These are phyloP conservation scores for Jacana jacana DNA, from an alignment of 2,113 vertebrate species.

Conservation along the genomic window DNA sequence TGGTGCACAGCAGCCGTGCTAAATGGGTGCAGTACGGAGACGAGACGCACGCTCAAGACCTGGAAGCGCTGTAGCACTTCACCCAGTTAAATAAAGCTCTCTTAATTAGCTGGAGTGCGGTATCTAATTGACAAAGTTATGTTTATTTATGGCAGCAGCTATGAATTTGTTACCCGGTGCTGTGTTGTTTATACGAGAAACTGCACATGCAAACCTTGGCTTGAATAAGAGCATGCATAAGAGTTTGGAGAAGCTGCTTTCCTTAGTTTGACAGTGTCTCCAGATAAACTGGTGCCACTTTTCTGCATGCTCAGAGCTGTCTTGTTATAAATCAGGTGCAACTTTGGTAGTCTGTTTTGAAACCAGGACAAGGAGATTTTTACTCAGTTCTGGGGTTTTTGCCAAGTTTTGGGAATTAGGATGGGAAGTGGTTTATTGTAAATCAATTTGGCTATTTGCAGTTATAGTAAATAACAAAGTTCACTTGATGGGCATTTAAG, in stretches of 20 bases:
- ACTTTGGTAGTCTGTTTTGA: background rate
- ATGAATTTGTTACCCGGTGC: background rate
- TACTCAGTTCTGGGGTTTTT: background rate
- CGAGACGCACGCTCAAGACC: background rate
- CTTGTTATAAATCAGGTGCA: background rate
- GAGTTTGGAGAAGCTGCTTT: background rate
- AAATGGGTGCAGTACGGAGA: accelerated
- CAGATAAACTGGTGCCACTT: background rate
- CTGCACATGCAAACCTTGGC: background rate
- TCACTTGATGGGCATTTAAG: background rate
- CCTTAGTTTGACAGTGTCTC: background rate
- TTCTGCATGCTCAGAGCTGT: background rate
- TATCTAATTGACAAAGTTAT: background rate
- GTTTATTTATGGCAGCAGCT: background rate
- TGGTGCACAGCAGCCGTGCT: accelerated
- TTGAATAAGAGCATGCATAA: background rate
- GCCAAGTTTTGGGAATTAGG: background rate
- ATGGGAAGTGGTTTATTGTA: background rate
- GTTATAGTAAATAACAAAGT: background rate
- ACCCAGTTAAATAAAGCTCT: background rate
- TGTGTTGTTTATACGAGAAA: background rate
- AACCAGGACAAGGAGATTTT: background rate
- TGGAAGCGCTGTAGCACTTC: background rate
- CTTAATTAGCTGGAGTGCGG: background rate
- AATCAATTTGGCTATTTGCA: background rate